Percentiles rank a stretch among this genome's conserved stretches.
Conservation (phyloP, 2,113 vertebrate species). For the Gavia stellata region DNA sequence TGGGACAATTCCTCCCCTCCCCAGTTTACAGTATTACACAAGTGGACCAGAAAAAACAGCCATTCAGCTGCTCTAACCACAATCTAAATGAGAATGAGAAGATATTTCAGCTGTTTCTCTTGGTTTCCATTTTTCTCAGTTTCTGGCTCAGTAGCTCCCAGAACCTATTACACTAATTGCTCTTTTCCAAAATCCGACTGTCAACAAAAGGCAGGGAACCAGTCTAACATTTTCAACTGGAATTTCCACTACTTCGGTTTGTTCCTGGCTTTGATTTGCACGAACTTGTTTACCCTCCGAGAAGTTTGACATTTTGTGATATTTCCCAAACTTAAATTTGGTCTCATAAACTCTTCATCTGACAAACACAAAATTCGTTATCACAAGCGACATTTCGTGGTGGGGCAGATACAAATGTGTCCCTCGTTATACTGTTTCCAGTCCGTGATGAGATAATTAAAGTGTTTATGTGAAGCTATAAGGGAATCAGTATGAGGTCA, state of each 20-base stretch:
- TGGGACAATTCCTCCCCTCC: constrained; percentile 38
- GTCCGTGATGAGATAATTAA: not conserved
- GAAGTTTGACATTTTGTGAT: not conserved
- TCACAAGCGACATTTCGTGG: not conserved
- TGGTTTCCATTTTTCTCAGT: constrained; percentile 48
- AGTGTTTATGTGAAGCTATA: not conserved
- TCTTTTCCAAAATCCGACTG: constrained; percentile 13
- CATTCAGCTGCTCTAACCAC: constrained; percentile 47
- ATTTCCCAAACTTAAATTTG: not conserved
- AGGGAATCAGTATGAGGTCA: not conserved
- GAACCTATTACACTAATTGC: constrained; percentile 41
- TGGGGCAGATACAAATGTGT: not conserved
- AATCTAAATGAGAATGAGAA: constrained; percentile 32
- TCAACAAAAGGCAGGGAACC: constrained; percentile 48
- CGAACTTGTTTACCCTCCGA: not conserved
- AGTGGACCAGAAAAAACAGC: constrained; percentile 53
- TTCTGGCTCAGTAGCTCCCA: constrained; percentile 53
- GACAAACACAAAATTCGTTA: not conserved
- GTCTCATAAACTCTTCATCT: not conserved
- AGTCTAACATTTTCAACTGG: not conserved
- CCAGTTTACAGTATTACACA: constrained; percentile 40
- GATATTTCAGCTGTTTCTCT: constrained; percentile 50
- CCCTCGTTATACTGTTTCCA: not conserved
- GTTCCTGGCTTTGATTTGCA: constrained; percentile 32
- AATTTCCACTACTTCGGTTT: not conserved